Conservation (phyloP, 1,140 invertebrate genomes). For the Brachionus angularis region DNA sequence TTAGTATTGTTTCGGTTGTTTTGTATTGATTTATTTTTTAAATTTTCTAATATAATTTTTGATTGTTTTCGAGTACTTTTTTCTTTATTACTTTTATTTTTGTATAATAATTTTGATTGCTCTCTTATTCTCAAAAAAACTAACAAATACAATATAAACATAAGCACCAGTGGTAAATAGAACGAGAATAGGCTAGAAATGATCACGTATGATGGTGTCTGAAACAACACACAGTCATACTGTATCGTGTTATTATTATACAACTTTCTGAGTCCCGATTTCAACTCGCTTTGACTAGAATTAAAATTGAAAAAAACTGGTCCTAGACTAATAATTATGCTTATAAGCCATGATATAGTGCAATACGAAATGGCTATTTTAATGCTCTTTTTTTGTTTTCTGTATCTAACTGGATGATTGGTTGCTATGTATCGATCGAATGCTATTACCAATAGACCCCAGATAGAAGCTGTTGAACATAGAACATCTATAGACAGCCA, state of each 20-base stretch:
- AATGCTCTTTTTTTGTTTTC: constrained; percentile 50
- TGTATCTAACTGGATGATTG: constrained; percentile 57
- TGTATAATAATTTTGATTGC: constrained; percentile 23
- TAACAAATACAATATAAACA: constrained; percentile 92
- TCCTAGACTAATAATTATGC: constrained; percentile 44
- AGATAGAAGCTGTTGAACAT: constrained; percentile 59
- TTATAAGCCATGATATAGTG: constrained; percentile 57
- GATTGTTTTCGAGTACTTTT: background rate
- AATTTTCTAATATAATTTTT: too few relatives aligned
- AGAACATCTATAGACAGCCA: constrained; percentile 53
- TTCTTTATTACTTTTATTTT: background rate
- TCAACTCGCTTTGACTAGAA: constrained; percentile 49
- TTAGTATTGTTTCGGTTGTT: background rate
- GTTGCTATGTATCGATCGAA: constrained; percentile 58
- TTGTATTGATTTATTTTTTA: background rate
- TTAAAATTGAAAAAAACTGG: background rate
- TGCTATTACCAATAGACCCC: constrained; percentile 57
- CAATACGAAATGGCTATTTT: constrained; percentile 53
- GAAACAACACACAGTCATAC: constrained; percentile 55
- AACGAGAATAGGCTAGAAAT: constrained; percentile 91
- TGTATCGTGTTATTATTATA: constrained; percentile 47
- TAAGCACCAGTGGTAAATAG: constrained; percentile 89
- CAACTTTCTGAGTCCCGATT: constrained; percentile 50
- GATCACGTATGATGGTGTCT: constrained; percentile 77
- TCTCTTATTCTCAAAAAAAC: constrained; percentile 71